Evolutionary conservation across 1,140 invertebrate genomes (phyloP).

Genomic region (Formica exsecta): DNA sequence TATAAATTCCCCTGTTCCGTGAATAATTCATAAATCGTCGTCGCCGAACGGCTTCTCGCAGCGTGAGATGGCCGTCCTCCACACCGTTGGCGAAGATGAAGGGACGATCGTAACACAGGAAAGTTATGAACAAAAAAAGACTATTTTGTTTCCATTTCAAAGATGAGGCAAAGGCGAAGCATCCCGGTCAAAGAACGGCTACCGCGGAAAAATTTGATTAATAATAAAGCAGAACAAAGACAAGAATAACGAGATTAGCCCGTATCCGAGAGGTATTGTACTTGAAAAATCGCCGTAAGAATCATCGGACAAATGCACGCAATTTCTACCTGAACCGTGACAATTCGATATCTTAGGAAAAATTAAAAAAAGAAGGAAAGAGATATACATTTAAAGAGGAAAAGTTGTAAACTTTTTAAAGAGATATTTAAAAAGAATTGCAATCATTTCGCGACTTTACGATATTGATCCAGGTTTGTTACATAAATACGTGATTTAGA

Average conservation of each 20-base stretch:
- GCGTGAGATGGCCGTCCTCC: not conserved
- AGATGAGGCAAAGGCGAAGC: not conserved
- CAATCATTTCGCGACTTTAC: not conserved
- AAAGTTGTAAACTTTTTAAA: not conserved
- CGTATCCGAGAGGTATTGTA: not conserved
- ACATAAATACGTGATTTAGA: not conserved
- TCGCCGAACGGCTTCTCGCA: conserved; percentile 23
- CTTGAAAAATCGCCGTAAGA: conserved; percentile 7
- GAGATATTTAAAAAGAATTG: not conserved
- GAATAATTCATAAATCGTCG: conserved; percentile 74
- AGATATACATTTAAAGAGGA: not conserved
- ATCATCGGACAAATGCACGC: not conserved
- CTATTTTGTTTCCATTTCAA: conserved; percentile 14
- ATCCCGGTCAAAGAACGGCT: conserved; percentile 36
- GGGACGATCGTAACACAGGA: conserved; percentile 22
- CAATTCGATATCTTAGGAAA: conserved; percentile 20
- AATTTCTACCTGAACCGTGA: not conserved
- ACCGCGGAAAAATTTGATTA: conserved; percentile 55
- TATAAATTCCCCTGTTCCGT: conserved; percentile 53
- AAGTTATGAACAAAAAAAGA: conserved; percentile 43
- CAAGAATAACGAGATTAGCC: conserved; percentile 12
- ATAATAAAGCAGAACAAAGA: conserved; percentile 28
- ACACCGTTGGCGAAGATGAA: conserved; percentile 26
- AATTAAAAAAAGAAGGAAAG: not conserved
- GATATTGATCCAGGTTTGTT: not conserved